These are phyloP conservation scores for Danionella cerebrum DNA, from an alignment of 2,113 vertebrate species.

Conservation along the genomic window DNA sequence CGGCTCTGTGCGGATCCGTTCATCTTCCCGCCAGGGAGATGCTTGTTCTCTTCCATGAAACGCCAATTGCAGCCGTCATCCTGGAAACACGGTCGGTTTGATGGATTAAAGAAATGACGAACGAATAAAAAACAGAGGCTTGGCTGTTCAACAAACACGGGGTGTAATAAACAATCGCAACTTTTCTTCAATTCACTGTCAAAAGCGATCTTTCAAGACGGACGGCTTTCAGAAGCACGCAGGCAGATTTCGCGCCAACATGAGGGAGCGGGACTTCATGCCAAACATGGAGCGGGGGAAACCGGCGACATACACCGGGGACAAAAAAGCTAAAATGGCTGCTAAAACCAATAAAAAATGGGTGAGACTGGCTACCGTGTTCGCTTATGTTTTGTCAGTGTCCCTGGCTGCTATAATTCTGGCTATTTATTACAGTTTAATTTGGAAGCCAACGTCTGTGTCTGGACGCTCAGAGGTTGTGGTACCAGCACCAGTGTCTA, in stretches of 20 bases:
- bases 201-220: slow-evolving; percentile 44
- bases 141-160: not conserved
- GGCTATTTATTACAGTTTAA: slow-evolving; percentile 81
- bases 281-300: slow-evolving; percentile 72
- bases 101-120: not conserved
- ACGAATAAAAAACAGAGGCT: not conserved
- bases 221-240: slow-evolving; percentile 64
- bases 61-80: not conserved
- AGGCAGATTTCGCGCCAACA: slow-evolving; percentile 64
- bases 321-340: slow-evolving; percentile 83
- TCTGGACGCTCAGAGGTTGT: slow-evolving; percentile 16
- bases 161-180: not conserved
- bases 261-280: slow-evolving; percentile 69
- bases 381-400: slow-evolving; percentile 79
- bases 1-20: not conserved
- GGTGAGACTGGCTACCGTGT: slow-evolving; percentile 80
- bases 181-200: not conserved
- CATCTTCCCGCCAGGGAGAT: not conserved
- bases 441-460: slow-evolving; percentile 71
- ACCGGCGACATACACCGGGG: slow-evolving; percentile 80
- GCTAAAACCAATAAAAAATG: slow-evolving; percentile 84
- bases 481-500: not conserved
- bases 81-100: not conserved
- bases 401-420: slow-evolving; percentile 80
- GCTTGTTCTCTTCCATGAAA: not conserved